phyloP scores from a whole-genome alignment of 2,888 invertebrate genomes.

The Geophilus truncorum region DNA sequence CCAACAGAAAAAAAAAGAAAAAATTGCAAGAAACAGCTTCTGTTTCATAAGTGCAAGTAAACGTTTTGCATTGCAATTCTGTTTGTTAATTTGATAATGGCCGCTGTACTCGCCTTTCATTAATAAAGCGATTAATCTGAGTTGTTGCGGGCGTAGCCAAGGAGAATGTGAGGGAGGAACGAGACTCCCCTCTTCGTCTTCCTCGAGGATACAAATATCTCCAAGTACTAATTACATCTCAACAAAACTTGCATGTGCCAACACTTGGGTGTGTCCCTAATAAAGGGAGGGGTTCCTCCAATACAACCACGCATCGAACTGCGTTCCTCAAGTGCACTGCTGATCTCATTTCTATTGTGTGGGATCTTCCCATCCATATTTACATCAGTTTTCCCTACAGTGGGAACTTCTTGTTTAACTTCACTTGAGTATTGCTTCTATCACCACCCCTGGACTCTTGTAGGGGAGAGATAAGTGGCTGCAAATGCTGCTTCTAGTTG shows the following conservation, averaged over 20 bases:
- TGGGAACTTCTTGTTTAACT: background rate
- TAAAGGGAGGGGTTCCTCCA: background rate
- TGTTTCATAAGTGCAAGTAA: background rate
- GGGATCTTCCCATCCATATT: background rate
- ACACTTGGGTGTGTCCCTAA: background rate
- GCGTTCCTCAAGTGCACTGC: background rate
- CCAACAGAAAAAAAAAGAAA: too few relatives aligned
- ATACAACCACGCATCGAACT: background rate
- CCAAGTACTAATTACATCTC: slow-evolving; percentile 1
- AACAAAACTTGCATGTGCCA: background rate
- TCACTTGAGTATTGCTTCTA: background rate
- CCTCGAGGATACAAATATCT: slow-evolving; percentile 8
- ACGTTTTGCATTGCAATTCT: background rate
- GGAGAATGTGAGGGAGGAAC: slow-evolving; percentile 1
- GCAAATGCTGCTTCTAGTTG: too few relatives aligned
- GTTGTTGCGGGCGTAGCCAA: background rate
- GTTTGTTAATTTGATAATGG: background rate
- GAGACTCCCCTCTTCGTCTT: background rate
- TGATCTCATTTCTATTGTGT: background rate
- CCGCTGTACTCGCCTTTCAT: background rate
- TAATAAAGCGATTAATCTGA: slow-evolving; percentile 11
- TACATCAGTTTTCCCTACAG: background rate
- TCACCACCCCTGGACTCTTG: too few relatives aligned
- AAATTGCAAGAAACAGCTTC: too few relatives aligned
- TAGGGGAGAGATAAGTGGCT: too few relatives aligned